Percentiles rank a stretch among this genome's conserved stretches.
phyloP scores from a whole-genome alignment of 1,140 invertebrate species.

The Hermetia illucens region DNA sequence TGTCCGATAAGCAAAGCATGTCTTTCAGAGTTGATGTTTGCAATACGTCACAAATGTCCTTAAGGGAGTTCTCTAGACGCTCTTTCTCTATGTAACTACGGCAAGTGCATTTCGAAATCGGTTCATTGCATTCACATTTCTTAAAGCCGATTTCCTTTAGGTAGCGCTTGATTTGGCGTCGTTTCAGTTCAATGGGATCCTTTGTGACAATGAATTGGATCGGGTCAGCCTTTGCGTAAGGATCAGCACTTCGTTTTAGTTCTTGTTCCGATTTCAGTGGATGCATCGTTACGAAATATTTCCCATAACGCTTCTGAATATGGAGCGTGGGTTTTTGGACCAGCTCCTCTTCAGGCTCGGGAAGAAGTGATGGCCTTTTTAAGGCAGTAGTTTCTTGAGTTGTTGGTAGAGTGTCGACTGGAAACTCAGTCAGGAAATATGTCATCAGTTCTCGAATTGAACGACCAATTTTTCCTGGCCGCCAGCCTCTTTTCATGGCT shows the following conservation, averaged over 20 bases:
- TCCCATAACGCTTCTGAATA: constrained; percentile 24
- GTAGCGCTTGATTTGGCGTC: constrained; percentile 17
- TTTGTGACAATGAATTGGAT: constrained; percentile 22
- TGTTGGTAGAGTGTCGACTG: constrained; percentile 20
- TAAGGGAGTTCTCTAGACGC: constrained; percentile 12
- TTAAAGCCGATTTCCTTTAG: constrained; percentile 22
- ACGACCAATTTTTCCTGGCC: constrained; percentile 21
- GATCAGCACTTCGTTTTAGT: constrained; percentile 15
- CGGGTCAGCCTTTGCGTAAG: constrained; percentile 22
- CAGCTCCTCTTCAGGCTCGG: constrained; percentile 7
- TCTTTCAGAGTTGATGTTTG: constrained; percentile 10
- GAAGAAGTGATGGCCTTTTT: background rate
- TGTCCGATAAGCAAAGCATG: constrained; percentile 17
- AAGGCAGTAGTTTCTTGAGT: constrained; percentile 10
- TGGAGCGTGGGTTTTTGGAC: constrained; percentile 20
- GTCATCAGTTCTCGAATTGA: constrained; percentile 22
- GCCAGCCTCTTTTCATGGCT: constrained; percentile 15
- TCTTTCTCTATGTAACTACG: constrained; percentile 26
- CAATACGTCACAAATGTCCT: constrained; percentile 12
- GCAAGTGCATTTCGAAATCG: constrained; percentile 18
- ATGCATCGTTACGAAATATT: constrained; percentile 20
- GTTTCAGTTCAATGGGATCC: constrained; percentile 13
- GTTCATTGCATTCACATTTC: constrained; percentile 21
- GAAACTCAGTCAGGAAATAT: constrained; percentile 23
- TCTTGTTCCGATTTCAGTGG: constrained; percentile 15